Conservation (phyloP, 2,113 vertebrate genomes). For the Toxotes chatareus region DNA sequence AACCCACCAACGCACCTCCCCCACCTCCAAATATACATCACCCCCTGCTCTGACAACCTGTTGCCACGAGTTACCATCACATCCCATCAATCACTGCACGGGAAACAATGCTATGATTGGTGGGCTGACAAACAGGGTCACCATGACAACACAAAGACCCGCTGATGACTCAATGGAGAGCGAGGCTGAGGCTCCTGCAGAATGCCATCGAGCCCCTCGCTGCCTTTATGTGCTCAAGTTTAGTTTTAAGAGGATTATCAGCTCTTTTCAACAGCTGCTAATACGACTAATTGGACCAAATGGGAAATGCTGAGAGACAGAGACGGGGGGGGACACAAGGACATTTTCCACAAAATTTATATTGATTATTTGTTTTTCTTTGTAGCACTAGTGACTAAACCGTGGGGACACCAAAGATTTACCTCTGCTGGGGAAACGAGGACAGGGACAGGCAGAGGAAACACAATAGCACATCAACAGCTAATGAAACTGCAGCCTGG, state of each 20-base stretch:
- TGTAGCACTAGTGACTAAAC: background rate
- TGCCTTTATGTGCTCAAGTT: conserved; percentile 33
- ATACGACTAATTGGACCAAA: conserved; percentile 30
- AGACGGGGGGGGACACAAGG: too few relatives aligned
- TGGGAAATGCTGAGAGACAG: background rate
- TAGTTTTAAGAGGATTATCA: conserved; percentile 53
- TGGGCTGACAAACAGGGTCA: conserved; percentile 53
- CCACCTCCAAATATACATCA: conserved; percentile 21
- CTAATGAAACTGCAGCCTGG: too few relatives aligned
- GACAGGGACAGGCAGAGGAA: background rate
- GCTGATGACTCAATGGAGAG: conserved; percentile 50
- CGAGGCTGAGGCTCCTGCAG: conserved; percentile 16
- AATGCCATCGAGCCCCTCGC: background rate
- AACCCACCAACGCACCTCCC: background rate
- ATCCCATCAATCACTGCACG: conserved; percentile 52
- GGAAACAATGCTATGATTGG: conserved; percentile 55
- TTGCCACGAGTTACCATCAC: conserved; percentile 65
- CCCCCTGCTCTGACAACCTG: conserved; percentile 44
- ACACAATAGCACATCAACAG: too few relatives aligned
- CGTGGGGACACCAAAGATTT: background rate
- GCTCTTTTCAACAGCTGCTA: conserved; percentile 45
- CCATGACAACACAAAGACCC: conserved; percentile 70
- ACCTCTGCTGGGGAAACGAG: background rate
- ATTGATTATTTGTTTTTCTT: background rate
- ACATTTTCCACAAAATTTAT: background rate